These are phyloP conservation scores for Arnoldichthys spilopterus DNA, from an alignment of 2,797 vertebrate species.

Conservation along the genomic window DNA sequence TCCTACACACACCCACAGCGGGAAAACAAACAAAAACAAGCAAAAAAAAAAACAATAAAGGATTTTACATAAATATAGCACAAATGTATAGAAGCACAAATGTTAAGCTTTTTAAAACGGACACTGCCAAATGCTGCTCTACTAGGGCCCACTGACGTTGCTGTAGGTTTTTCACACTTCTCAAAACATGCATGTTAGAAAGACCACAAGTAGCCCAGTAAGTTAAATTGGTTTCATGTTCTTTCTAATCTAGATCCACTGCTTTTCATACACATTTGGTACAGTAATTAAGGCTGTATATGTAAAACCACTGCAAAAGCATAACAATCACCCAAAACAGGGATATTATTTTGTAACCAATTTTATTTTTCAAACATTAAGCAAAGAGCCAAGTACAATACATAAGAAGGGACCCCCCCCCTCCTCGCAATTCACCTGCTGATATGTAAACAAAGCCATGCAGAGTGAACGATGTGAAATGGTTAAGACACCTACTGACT, in stretches of 20 bases:
- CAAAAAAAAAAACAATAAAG: not conserved
- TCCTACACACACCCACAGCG: constrained; percentile 76
- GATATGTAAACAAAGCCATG: no score
- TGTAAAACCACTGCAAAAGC: not conserved
- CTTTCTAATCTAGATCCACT: not conserved
- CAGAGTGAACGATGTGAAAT: no score
- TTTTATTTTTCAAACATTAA: constrained; percentile 9
- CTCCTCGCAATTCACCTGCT: no score
- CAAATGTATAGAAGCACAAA: not conserved
- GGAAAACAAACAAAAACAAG: constrained; percentile 9
- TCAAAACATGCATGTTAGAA: constrained; percentile 3
- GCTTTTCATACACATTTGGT: not conserved
- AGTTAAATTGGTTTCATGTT: not conserved
- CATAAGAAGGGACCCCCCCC: no score
- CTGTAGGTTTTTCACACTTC: not conserved
- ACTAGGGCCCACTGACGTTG: not conserved
- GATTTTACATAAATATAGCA: constrained; percentile 31
- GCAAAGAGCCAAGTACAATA: not conserved
- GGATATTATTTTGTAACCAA: not conserved
- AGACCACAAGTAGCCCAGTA: not conserved
- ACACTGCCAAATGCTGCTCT: not conserved
- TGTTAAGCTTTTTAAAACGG: not conserved
- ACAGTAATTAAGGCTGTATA: not conserved
- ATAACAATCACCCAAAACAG: not conserved
- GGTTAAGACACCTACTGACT: no score